phyloP scores from a whole-genome alignment of 2,113 vertebrate genomes.

The Phasianus colchicus region DNA sequence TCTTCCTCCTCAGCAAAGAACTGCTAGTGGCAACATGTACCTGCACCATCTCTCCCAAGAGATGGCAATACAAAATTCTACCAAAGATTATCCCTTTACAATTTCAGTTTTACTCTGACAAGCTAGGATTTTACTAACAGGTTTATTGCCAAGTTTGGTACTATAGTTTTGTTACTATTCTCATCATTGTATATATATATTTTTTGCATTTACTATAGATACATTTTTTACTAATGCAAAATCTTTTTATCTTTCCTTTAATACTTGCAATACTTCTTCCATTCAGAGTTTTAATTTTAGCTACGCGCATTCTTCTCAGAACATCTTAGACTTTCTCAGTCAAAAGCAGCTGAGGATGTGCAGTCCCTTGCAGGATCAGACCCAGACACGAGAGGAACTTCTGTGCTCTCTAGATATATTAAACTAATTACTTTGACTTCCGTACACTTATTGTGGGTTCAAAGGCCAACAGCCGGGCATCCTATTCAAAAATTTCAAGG shows the following conservation, averaged over 20 bases:
- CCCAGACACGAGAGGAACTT: conserved; percentile 37
- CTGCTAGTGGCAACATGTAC: neutral
- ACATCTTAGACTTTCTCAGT: neutral
- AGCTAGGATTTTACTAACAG: neutral
- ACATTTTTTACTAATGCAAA: conserved; percentile 14
- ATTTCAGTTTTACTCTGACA: neutral
- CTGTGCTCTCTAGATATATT: conserved; percentile 42
- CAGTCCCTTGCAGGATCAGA: conserved; percentile 33
- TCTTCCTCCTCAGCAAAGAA: neutral
- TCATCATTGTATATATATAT: neutral
- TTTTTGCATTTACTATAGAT: neutral
- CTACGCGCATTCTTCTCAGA: neutral
- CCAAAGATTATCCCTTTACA: neutral
- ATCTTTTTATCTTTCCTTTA: neutral
- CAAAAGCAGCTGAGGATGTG: conserved; percentile 16
- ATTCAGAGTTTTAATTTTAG: conserved; percentile 20
- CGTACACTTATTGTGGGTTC: conserved; percentile 52
- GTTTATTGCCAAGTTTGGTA: neutral
- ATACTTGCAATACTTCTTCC: neutral
- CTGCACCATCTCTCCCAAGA: neutral
- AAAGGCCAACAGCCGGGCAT: conserved; percentile 44
- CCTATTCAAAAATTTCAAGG: conserved; percentile 58
- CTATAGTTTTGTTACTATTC: conserved; percentile 5
- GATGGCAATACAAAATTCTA: neutral
- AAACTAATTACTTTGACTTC: conserved; percentile 66